These are phyloP conservation scores for Diabrotica virgifera DNA, from an alignment of 1,140 invertebrate species.

Conservation along the genomic window DNA sequence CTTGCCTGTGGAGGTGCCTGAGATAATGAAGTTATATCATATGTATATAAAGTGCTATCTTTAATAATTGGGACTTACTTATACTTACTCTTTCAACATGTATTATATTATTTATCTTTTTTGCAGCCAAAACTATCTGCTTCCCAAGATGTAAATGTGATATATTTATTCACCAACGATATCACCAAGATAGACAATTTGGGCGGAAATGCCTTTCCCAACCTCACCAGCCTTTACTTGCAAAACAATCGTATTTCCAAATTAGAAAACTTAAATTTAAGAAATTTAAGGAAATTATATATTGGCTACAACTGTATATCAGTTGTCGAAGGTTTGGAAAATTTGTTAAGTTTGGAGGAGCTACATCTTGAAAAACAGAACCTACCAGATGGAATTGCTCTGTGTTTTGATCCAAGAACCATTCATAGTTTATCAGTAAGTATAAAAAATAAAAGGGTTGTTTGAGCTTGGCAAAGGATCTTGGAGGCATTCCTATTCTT, in stretches of 20 bases:
- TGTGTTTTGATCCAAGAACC: slow-evolving; percentile 68
- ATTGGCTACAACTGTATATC: slow-evolving; percentile 64
- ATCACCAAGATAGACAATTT: slow-evolving; percentile 62
- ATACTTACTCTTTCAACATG: no score
- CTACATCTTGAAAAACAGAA: slow-evolving; percentile 67
- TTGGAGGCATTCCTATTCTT: no score
- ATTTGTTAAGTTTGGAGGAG: slow-evolving; percentile 58
- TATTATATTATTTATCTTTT: slow-evolving; percentile 17
- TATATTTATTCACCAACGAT: slow-evolving; percentile 64
- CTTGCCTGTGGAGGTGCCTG: no score
- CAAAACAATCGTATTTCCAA: slow-evolving; percentile 65
- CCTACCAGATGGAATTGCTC: slow-evolving; percentile 51
- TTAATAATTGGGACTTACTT: no score
- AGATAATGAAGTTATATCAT: no score
- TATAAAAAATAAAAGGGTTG: slow-evolving; percentile 16
- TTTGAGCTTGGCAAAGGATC: no score
- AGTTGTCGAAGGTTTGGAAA: slow-evolving; percentile 65
- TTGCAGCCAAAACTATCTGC: slow-evolving; percentile 53
- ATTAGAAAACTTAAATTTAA: slow-evolving; percentile 61
- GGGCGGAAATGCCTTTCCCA: slow-evolving; percentile 52
- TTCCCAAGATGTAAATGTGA: slow-evolving; percentile 55
- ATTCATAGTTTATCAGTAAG: slow-evolving; percentile 58
- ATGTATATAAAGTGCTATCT: no score
- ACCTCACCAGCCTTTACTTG: slow-evolving; percentile 63
- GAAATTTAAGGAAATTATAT: slow-evolving; percentile 62